A percentile compares a stretch with the other conserved stretches of the same genome.
Conservation (phyloP, 1,140 invertebrate genomes). For the Cepaea nemoralis region DNA sequence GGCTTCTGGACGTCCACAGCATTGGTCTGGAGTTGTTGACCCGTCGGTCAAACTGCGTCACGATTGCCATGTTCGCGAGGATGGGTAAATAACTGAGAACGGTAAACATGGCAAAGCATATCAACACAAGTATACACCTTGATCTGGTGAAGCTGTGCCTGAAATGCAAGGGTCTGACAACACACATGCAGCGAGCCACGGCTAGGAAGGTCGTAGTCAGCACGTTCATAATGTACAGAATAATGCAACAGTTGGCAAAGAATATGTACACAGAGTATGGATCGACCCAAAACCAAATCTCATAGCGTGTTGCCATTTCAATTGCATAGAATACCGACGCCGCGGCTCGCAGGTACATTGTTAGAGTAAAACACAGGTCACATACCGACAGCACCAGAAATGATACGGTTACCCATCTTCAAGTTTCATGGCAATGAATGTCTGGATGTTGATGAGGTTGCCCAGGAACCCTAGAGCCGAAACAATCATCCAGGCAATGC, state of each 20-base stretch:
- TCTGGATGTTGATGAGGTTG: not conserved
- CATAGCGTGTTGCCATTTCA: not conserved
- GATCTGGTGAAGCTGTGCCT: not conserved
- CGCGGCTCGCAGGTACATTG: not conserved
- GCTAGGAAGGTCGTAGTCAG: slow-evolving; percentile 17
- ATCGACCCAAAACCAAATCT: not conserved
- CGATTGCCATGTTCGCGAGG: not conserved
- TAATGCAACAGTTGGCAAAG: not conserved
- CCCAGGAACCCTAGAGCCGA: not conserved
- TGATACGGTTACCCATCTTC: slow-evolving; percentile 4
- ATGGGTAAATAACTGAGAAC: not conserved
- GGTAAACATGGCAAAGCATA: not conserved
- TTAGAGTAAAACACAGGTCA: not conserved
- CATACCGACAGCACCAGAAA: slow-evolving; percentile 2
- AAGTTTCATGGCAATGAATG: not conserved
- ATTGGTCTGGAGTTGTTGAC: not conserved
- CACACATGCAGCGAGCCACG: slow-evolving; percentile 14
- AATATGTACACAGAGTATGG: not conserved
- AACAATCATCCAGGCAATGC: not conserved
- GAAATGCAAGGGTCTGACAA: not conserved
- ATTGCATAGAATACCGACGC: not conserved
- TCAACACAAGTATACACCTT: not conserved
- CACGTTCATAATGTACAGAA: not conserved
- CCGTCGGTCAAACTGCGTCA: not conserved
- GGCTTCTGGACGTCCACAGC: not conserved